Percentiles rank a stretch among this genome's conserved stretches.
These are phyloP conservation scores for Orthosia incerta DNA, from an alignment of 2,888 invertebrate species.

Conservation along the genomic window DNA sequence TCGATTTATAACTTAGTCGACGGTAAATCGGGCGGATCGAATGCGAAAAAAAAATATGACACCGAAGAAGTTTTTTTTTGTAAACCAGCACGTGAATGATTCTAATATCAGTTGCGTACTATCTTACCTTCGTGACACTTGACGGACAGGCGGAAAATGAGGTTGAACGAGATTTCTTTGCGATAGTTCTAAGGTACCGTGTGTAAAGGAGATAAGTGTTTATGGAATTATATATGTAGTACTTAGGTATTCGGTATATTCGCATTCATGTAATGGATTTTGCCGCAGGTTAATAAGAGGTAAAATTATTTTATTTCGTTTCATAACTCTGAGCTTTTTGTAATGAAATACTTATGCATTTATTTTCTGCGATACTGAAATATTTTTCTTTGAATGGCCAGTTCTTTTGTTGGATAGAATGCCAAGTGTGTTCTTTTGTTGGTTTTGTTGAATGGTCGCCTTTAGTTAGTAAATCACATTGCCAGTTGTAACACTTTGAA, in stretches of 20 bases:
- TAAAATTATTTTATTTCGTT: neutral
- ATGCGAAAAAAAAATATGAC: slow-evolving; percentile 24
- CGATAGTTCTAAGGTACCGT: slow-evolving; percentile 22
- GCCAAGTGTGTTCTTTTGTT: too few species aligned
- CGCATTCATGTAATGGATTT: neutral
- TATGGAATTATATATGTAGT: neutral
- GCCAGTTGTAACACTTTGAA: neutral
- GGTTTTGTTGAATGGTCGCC: too few species aligned
- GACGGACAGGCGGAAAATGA: slow-evolving; percentile 58
- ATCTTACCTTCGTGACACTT: slow-evolving; percentile 58
- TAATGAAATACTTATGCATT: neutral
- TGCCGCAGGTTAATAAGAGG: neutral
- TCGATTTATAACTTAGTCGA: slow-evolving; percentile 38
- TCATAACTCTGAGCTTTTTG: neutral
- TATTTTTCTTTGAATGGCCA: neutral
- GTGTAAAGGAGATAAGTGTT: slow-evolving; percentile 8
- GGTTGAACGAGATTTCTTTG: slow-evolving; percentile 43
- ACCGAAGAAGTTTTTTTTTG: slow-evolving; percentile 2
- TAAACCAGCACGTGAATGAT: slow-evolving; percentile 32
- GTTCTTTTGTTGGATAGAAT: too few species aligned
- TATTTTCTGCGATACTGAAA: neutral
- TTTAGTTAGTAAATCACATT: neutral
- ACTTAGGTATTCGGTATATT: neutral
- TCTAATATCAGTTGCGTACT: slow-evolving; percentile 41
- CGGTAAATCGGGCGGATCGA: slow-evolving; percentile 22